Conservation (phyloP, 2,113 vertebrate species). For the Actenoides hombroni region DNA sequence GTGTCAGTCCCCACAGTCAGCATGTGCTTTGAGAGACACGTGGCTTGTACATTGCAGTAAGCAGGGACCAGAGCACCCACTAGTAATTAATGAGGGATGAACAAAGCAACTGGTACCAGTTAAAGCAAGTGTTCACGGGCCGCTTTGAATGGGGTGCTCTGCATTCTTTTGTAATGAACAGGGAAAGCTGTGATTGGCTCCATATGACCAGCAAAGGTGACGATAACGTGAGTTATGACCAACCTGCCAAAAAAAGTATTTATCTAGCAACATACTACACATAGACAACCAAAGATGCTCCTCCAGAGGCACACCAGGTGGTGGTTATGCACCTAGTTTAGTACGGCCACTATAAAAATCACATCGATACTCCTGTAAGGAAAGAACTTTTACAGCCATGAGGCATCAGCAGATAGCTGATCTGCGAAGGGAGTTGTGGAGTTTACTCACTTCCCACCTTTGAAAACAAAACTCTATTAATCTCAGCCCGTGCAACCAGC, state of each 20-base stretch:
- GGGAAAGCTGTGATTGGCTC: constrained; percentile 49
- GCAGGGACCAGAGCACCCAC: not conserved
- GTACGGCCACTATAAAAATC: constrained; percentile 17
- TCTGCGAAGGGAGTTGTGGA: not conserved
- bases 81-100: not conserved
- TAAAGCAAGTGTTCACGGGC: not conserved
- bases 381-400: not conserved
- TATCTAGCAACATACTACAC: constrained; percentile 5
- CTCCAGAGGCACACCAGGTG: not conserved
- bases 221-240: constrained; percentile 60
- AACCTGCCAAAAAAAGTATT: not conserved
- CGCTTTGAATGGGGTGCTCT: constrained; percentile 8
- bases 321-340: constrained; percentile 20
- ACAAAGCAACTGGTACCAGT: constrained; percentile 5
- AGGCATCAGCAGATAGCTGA: not conserved
- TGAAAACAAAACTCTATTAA: not conserved
- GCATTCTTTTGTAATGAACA: constrained; percentile 23
- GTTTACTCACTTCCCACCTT: not conserved
- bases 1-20: not conserved
- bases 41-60: not conserved
- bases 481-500: not conserved
- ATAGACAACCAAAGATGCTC: constrained; percentile 25
- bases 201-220: constrained; percentile 55
- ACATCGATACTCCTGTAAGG: not conserved
- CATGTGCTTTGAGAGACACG: not conserved